phyloP scores from a whole-genome alignment of 2,797 vertebrate genomes.

The Parotocinclus haroldoi region DNA sequence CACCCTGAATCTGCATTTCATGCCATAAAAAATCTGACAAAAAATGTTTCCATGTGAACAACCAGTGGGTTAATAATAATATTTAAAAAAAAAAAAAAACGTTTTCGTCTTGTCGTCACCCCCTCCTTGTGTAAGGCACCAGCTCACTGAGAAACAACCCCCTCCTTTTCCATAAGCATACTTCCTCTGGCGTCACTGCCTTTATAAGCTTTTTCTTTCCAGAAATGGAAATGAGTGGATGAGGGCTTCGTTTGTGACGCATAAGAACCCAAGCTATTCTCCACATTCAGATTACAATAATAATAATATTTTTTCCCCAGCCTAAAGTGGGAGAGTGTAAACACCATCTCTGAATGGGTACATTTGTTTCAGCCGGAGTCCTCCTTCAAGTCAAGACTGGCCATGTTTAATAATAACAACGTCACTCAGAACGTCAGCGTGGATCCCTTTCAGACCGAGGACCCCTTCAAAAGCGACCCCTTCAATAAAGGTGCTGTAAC shows the following conservation, averaged over 20 bases:
- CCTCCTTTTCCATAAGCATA: slow-evolving; percentile 1
- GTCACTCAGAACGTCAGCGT: slow-evolving; percentile 67
- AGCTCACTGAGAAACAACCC: background rate
- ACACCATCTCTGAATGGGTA: slow-evolving; percentile 39
- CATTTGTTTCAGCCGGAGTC: slow-evolving; percentile 79
- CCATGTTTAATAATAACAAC: slow-evolving; percentile 82
- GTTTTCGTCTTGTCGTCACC: too few relatives aligned
- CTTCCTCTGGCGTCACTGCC: slow-evolving; percentile 21
- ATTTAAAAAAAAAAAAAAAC: too few relatives aligned
- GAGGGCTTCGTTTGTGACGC: slow-evolving; percentile 23
- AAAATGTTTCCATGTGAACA: too few relatives aligned
- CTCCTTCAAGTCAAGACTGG: slow-evolving; percentile 83
- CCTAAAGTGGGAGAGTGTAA: slow-evolving; percentile 20
- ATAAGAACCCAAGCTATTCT: slow-evolving; percentile 15
- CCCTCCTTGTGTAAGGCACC: slow-evolving; percentile 7
- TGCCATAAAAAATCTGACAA: too few relatives aligned
- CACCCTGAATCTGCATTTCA: too few relatives aligned
- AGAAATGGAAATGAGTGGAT: slow-evolving; percentile 36
- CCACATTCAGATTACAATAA: slow-evolving; percentile 39
- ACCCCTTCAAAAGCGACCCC: slow-evolving; percentile 89
- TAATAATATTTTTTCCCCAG: slow-evolving; percentile 38
- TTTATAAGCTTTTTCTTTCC: slow-evolving; percentile 10
- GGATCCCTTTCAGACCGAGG: slow-evolving; percentile 92
- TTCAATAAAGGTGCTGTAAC: slow-evolving; percentile 76
- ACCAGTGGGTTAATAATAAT: too few relatives aligned